A percentile compares a stretch with the other conserved stretches of the same genome.
These are phyloP conservation scores for Oligia latruncula DNA, from an alignment of 2,888 invertebrate genomes.

Conservation along the genomic window DNA sequence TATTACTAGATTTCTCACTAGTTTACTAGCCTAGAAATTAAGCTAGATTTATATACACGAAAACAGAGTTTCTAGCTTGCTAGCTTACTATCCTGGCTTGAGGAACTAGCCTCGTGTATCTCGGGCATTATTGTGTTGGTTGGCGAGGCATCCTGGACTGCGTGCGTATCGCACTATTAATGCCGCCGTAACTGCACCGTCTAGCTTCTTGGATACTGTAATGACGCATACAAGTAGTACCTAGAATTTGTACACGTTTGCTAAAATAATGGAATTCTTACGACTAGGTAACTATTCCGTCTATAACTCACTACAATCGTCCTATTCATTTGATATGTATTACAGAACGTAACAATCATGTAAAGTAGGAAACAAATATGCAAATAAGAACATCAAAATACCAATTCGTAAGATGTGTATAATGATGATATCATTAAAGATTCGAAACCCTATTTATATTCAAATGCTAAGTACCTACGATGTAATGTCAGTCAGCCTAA, in stretches of 20 bases:
- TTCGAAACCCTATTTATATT: slow-evolving; percentile 50
- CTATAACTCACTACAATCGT: background rate
- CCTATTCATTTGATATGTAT: background rate
- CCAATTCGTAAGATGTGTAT: slow-evolving; percentile 44
- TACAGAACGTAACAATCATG: background rate
- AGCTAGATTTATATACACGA: too few relatives aligned
- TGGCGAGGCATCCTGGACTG: slow-evolving; percentile 29
- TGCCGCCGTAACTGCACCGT: background rate
- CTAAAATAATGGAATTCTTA: background rate
- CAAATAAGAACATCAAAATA: slow-evolving; percentile 13
- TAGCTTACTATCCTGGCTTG: too few relatives aligned
- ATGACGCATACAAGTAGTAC: background rate
- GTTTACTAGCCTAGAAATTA: too few relatives aligned
- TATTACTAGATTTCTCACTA: too few relatives aligned
- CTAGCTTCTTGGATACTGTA: background rate
- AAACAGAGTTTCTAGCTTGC: too few relatives aligned
- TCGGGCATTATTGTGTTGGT: slow-evolving; percentile 31
- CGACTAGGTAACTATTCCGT: background rate
- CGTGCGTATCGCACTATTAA: slow-evolving; percentile 13
- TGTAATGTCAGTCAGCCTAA: slow-evolving; percentile 34
- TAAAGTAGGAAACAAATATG: slow-evolving; percentile 13
- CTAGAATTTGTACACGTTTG: background rate
- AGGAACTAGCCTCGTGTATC: too few relatives aligned
- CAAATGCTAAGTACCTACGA: slow-evolving; percentile 30
- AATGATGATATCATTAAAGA: slow-evolving; percentile 70